Evolutionary conservation across 2,888 invertebrate species (phyloP), one percentile per base, ranked within the genome.

Genomic region (Sarcophaga carnaria): DNA sequence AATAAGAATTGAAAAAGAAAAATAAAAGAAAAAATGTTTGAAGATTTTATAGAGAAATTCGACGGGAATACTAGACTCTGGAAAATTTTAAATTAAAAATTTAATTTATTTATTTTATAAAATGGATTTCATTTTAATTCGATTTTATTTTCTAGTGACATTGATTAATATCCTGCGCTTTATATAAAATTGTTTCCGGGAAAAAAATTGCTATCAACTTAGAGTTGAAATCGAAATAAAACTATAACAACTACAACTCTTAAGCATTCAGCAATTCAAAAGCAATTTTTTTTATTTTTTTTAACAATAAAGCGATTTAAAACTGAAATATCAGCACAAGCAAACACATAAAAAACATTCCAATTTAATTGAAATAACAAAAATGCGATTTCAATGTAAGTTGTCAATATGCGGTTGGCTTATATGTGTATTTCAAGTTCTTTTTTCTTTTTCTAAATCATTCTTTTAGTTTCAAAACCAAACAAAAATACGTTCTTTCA

Each of bases 331-430:
- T 74, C 74, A 72, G 54, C 67, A 74, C 20, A 60, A 72, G 4
- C 37, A 37, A 1, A 6, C 37, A 37, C 37, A 37, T 0, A 63
- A 63, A 70, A 59, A 54, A n/a, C 12, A 72, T 66, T 25, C 17
- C 66, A 77, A 72, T 77, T 83, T 77, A 77, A 83, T 72, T 83
- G 71, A 82, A 77, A 82, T 60, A 72, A 72, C 77, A 78, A 83
- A 83, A 83, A 78, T 78, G 78, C 60, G 72, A 78, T 78, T 72
- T 78, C 78, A 66, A 83, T 78, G 78, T 83, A 69, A 74, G 72
- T 72, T 83, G 83, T 83, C 83, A 83, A 83, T 83, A 72, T 78
- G 83, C 47, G 72, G 77, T 83, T 77, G 72, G 72, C 77, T 77
- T 75, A 45, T 69, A 47, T 69, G 20, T 67, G 45, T 60, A 2